phyloP scores from a whole-genome alignment of 1,140 invertebrate species.

The Araneus ventricosus region DNA sequence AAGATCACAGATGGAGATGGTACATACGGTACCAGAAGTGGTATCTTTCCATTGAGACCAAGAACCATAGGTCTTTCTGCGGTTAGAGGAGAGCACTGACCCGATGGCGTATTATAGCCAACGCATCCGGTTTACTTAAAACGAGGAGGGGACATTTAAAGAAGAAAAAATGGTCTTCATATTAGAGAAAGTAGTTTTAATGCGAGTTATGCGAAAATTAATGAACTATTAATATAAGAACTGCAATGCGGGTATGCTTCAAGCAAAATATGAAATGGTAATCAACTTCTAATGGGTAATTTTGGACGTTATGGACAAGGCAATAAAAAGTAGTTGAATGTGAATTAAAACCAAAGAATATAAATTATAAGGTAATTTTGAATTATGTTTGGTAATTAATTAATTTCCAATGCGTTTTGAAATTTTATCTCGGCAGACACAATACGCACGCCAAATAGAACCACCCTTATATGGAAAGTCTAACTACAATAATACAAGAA shows the following conservation, averaged over 20 bases:
- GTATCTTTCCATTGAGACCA: background rate
- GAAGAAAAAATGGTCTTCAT: background rate
- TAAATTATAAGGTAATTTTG: too few relatives aligned
- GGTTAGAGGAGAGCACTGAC: constrained; percentile 16
- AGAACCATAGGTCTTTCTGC: background rate
- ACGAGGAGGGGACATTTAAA: background rate
- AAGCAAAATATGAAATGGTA: background rate
- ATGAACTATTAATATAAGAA: background rate
- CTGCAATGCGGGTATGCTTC: background rate
- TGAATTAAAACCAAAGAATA: too few relatives aligned
- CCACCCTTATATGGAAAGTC: too few relatives aligned
- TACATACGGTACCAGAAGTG: background rate
- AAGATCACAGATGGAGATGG: background rate
- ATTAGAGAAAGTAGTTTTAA: background rate
- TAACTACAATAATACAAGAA: too few relatives aligned
- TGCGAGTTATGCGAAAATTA: background rate
- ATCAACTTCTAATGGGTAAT: too few relatives aligned
- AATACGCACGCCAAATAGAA: too few relatives aligned
- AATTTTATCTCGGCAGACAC: too few relatives aligned
- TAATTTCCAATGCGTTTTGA: too few relatives aligned
- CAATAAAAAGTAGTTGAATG: too few relatives aligned
- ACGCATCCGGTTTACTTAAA: background rate
- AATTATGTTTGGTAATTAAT: too few relatives aligned
- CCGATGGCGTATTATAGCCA: background rate
- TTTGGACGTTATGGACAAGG: too few relatives aligned